phyloP scores from a whole-genome alignment of 2,797 vertebrate genomes.

The Chiroxiphia lanceolata region DNA sequence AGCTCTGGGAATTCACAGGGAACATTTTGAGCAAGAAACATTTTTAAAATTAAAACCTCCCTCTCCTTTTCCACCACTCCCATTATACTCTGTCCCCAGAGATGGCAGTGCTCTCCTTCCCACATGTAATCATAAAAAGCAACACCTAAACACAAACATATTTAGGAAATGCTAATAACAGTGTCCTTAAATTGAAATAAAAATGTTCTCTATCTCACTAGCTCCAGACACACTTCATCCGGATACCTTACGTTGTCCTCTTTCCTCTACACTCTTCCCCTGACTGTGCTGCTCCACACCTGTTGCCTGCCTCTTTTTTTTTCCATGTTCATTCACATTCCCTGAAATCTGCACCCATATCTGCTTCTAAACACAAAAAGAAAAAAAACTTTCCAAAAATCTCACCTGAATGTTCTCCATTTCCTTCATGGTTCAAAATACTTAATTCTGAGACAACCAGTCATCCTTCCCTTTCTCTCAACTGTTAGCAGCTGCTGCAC shows the following conservation, averaged over 20 bases:
- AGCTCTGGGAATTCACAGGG: constrained; percentile 35
- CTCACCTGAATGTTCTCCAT: background rate
- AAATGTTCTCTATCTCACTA: background rate
- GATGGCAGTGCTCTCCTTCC: background rate
- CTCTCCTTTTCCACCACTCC: background rate
- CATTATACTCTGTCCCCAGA: background rate
- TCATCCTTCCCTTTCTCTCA: background rate
- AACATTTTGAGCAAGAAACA: constrained; percentile 25
- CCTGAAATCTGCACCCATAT: background rate
- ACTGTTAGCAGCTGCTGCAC: background rate
- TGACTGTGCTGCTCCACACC: background rate
- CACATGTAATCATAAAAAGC: background rate
- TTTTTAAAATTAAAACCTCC: constrained; percentile 30
- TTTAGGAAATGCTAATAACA: background rate
- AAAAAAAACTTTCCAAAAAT: background rate
- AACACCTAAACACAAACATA: background rate
- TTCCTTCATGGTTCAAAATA: background rate
- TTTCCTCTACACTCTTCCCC: background rate
- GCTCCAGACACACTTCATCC: background rate
- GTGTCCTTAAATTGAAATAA: background rate
- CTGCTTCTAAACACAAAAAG: background rate
- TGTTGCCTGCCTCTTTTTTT: background rate
- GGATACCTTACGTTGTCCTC: background rate
- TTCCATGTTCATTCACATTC: background rate
- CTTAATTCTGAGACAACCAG: background rate